Percentiles rank a stretch among this genome's conserved stretches.
These are phyloP conservation scores for Corythornis leucogaster DNA, from an alignment of 2,797 vertebrate species.

Conservation along the genomic window DNA sequence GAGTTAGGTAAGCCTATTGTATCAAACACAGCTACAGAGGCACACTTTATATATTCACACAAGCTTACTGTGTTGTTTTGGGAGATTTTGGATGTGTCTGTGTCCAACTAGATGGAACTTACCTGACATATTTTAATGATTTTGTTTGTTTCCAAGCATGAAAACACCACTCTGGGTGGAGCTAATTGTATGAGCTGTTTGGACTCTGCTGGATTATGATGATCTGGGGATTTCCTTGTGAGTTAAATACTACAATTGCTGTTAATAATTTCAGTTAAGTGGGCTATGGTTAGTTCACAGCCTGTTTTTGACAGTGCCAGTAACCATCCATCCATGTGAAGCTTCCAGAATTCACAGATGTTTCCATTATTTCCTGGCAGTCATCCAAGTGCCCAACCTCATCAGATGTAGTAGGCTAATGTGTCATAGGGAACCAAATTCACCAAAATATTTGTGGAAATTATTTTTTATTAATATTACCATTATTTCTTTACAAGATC, in stretches of 20 bases:
- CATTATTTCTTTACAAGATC: neutral
- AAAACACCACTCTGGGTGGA: neutral
- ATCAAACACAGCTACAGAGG: neutral
- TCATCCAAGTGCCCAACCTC: neutral
- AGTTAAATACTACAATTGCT: neutral
- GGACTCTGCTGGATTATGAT: neutral
- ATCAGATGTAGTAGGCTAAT: neutral
- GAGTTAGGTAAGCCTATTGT: neutral
- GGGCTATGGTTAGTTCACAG: neutral
- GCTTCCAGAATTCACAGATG: conserved; percentile 13
- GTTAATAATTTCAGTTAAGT: neutral
- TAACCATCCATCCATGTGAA: neutral
- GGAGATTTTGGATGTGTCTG: neutral
- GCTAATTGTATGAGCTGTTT: neutral
- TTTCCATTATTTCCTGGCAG: neutral
- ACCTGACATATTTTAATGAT: neutral
- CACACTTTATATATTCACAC: neutral
- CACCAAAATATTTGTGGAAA: neutral
- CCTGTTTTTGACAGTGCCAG: neutral
- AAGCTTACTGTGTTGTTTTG: neutral
- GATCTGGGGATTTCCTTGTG: neutral
- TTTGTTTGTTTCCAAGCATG: neutral
- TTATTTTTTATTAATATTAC: neutral
- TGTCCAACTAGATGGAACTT: neutral
- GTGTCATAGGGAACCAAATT: neutral